phyloP scores from a whole-genome alignment of 2,113 vertebrate genomes.

The Sorex araneus region DNA sequence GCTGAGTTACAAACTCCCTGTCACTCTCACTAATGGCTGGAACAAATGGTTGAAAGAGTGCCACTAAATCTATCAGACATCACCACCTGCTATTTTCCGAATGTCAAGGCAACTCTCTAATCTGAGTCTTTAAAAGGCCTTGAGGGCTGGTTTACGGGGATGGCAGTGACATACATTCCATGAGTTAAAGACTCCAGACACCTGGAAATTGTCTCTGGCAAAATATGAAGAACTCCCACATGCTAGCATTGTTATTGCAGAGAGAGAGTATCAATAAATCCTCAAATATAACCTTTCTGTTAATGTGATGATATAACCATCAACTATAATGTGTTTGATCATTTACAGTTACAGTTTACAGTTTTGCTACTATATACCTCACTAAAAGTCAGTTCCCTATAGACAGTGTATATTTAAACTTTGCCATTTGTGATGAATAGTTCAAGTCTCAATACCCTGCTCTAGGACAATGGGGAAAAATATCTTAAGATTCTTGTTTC shows the following conservation, averaged over 20 bases:
- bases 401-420: background rate
- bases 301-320: background rate
- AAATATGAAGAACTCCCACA: background rate
- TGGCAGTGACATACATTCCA: background rate
- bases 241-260: background rate
- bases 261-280: background rate
- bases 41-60: background rate
- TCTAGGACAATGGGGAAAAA: background rate
- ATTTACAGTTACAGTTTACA: background rate
- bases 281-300: background rate
- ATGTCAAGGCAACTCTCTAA: slow-evolving; percentile 16
- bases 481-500: background rate
- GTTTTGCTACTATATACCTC: background rate
- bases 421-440: background rate
- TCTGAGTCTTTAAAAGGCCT: slow-evolving; percentile 22
- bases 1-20: background rate
- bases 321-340: background rate
- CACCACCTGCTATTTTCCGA: slow-evolving; percentile 62
- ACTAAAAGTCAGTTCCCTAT: background rate
- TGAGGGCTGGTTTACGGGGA: slow-evolving; percentile 2
- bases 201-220: slow-evolving; percentile 34
- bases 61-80: slow-evolving; percentile 52
- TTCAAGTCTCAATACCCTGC: background rate
- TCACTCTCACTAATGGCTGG: background rate
- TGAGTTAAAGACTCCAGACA: background rate